A percentile compares a stretch with the other conserved stretches of the same genome.
These are phyloP conservation scores for Amiota minor DNA, from an alignment of 2,888 invertebrate species.

Conservation along the genomic window DNA sequence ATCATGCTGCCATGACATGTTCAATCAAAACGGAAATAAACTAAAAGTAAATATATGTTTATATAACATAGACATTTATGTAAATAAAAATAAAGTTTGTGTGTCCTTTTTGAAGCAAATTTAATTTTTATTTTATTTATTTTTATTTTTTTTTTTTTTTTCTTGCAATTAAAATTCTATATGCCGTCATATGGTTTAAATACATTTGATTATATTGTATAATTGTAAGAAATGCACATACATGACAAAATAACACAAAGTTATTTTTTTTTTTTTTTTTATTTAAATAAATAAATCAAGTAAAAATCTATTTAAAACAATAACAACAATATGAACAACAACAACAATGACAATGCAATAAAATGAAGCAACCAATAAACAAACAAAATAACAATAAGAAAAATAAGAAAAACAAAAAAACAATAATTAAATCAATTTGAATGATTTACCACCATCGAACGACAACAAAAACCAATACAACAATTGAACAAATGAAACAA, in stretches of 20 bases:
- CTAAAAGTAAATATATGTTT: slow-evolving; percentile 2
- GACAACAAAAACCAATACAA: slow-evolving; percentile 37
- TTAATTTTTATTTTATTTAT: no score
- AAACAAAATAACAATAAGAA: not conserved
- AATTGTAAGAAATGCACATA: no score
- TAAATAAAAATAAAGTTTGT: not conserved
- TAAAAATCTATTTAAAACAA: slow-evolving; percentile 58
- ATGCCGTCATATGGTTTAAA: no score
- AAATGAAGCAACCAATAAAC: not conserved
- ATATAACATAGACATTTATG: no score
- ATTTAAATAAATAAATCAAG: slow-evolving; percentile 60
- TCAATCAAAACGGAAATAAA: slow-evolving; percentile 4
- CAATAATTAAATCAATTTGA: not conserved
- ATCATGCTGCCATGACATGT: slow-evolving; percentile 1
- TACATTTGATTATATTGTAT: no score
- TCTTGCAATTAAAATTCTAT: slow-evolving; percentile 39
- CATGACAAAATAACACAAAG: no score
- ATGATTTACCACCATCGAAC: slow-evolving; percentile 44
- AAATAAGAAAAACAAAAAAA: not conserved
- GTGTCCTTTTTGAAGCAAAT: not conserved
- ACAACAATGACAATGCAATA: not conserved
- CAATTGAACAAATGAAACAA: slow-evolving; percentile 19
- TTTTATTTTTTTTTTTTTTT: no score
- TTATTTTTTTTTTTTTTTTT: no score
- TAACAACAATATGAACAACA: slow-evolving; percentile 49